Evolutionary conservation across 2,797 vertebrate genomes (phyloP).

Genomic region (Chelmon rostratus): DNA sequence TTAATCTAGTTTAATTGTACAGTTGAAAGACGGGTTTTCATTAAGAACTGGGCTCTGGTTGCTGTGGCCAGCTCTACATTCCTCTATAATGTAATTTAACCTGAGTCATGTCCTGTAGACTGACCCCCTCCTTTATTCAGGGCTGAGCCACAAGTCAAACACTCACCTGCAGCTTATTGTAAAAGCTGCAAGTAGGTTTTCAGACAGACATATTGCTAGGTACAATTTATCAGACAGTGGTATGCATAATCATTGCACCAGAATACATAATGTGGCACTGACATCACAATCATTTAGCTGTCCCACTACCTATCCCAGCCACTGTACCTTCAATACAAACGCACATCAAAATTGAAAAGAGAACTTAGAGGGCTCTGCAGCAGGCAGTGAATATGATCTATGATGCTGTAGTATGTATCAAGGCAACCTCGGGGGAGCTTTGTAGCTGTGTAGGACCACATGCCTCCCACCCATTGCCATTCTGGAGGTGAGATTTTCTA

Average conservation of each 20-base stretch:
- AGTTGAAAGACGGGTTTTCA: not conserved
- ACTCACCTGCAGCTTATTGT: slow-evolving; percentile 26
- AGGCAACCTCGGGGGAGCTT: slow-evolving; percentile 37
- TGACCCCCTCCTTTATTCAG: too few relatives aligned
- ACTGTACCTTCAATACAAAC: slow-evolving; percentile 50
- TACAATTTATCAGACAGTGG: slow-evolving; percentile 33
- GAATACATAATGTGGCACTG: slow-evolving; percentile 43
- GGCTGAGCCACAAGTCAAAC: slow-evolving; percentile 18
- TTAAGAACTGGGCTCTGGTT: not conserved
- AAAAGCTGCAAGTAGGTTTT: slow-evolving; percentile 8
- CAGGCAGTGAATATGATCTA: slow-evolving; percentile 57
- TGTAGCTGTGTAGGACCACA: slow-evolving; percentile 33
- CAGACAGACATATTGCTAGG: slow-evolving; percentile 5
- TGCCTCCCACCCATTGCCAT: slow-evolving; percentile 30
- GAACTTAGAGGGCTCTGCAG: slow-evolving; percentile 30
- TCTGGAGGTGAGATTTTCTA: slow-evolving; percentile 65
- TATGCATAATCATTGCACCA: slow-evolving; percentile 51
- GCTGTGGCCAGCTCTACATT: not conserved
- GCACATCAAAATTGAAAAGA: slow-evolving; percentile 52
- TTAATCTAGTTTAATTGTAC: not conserved
- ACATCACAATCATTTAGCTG: slow-evolving; percentile 55
- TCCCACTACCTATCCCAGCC: slow-evolving; percentile 29
- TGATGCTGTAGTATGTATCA: slow-evolving; percentile 48
- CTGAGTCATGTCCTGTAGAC: not conserved
- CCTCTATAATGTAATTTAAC: not conserved